Percentiles rank a stretch among this genome's conserved stretches.
phyloP scores from a whole-genome alignment of 2,113 vertebrate species.

The Datnioides undecimradiatus region DNA sequence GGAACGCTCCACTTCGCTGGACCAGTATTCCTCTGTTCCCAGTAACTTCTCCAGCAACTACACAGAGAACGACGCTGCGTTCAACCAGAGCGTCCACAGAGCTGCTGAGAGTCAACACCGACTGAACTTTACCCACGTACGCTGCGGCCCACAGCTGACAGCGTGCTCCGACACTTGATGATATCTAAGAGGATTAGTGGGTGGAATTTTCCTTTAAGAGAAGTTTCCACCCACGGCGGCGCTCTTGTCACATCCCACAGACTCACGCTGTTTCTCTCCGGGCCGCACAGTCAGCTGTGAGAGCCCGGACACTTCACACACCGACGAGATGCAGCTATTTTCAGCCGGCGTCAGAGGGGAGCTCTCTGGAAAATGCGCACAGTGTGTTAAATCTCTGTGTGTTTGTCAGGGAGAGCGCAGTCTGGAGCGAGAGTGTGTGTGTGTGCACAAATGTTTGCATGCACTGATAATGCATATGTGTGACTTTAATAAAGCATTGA shows the following conservation, averaged over 20 bases:
- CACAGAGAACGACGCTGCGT: not conserved
- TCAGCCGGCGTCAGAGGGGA: conserved; percentile 53
- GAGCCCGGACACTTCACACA: conserved; percentile 64
- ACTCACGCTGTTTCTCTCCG: conserved; percentile 34
- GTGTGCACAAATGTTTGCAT: not conserved
- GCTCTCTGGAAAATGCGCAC: conserved; percentile 41
- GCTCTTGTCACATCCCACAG: conserved; percentile 65
- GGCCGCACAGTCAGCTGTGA: conserved; percentile 62
- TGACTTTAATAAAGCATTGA: not conserved
- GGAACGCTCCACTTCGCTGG: too few relatives aligned
- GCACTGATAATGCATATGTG: not conserved
- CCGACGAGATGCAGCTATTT: conserved; percentile 63
- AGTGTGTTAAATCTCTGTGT: conserved; percentile 25
- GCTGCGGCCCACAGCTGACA: conserved; percentile 40
- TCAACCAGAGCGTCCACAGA: not conserved
- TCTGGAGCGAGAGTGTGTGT: conserved; percentile 7
- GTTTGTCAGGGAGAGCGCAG: not conserved
- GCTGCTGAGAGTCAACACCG: not conserved
- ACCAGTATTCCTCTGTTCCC: not conserved
- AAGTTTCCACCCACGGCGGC: conserved; percentile 66
- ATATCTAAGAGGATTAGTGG: conserved; percentile 50
- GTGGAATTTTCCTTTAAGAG: conserved; percentile 64
- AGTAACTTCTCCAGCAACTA: not conserved
- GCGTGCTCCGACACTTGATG: conserved; percentile 18
- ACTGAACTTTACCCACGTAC: conserved; percentile 30